Percentiles rank a stretch among this genome's conserved stretches.
Conservation (phyloP, 2,113 vertebrate genomes). For the Oncorhynchus gorbuscha region DNA sequence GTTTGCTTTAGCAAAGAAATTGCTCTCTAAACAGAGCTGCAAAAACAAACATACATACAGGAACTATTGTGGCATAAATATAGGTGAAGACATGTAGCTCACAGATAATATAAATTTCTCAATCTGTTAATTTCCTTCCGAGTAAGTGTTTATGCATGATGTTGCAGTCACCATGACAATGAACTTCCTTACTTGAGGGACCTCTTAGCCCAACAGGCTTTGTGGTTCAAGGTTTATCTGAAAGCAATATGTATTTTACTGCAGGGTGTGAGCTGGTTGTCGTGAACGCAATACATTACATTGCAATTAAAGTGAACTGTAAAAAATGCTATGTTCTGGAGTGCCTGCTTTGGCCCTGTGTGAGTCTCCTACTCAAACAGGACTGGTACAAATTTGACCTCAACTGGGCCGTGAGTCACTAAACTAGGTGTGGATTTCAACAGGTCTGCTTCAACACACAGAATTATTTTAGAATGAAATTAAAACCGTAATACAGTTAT, state of each 20-base stretch:
- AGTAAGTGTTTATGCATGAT: slow-evolving; percentile 9
- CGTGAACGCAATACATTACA: no score
- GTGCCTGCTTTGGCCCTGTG: no score
- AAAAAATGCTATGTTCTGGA: no score
- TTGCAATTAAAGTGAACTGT: no score
- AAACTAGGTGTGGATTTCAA: no score
- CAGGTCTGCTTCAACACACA: no score
- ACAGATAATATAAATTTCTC: slow-evolving; percentile 35
- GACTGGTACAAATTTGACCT: no score
- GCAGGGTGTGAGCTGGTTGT: slow-evolving; percentile 5
- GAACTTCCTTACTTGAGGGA: slow-evolving; percentile 23
- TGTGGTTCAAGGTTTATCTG: slow-evolving; percentile 30
- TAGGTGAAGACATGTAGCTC: slow-evolving; percentile 41
- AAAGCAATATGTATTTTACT: slow-evolving; percentile 25
- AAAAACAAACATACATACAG: slow-evolving; percentile 15
- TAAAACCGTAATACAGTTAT: no score
- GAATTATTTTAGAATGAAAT: no score
- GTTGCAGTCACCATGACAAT: slow-evolving; percentile 11
- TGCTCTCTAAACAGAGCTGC: slow-evolving; percentile 57
- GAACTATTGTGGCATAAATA: slow-evolving; percentile 45
- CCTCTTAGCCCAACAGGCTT: not conserved
- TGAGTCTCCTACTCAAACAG: no score
- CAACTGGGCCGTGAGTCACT: no score
- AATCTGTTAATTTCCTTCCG: not conserved
- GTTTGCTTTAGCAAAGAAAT: slow-evolving; percentile 63